Evolutionary conservation across 2,113 vertebrate species (phyloP).

Genomic region (Bos javanicus): DNA sequence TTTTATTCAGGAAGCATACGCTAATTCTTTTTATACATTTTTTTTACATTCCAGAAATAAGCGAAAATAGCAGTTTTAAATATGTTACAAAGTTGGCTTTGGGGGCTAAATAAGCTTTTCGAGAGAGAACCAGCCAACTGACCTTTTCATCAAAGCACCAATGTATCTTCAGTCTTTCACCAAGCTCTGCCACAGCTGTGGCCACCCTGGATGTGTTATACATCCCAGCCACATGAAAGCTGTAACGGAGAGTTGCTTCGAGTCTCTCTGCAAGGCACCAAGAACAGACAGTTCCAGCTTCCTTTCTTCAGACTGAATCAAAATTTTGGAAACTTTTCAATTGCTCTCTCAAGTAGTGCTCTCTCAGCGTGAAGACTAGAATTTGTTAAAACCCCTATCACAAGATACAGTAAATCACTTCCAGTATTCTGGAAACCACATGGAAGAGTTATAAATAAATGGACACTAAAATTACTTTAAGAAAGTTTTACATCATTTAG

Average conservation of each 20-base stretch:
- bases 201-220: slow-evolving; percentile 10
- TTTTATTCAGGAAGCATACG: slow-evolving; percentile 76
- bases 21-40: slow-evolving; percentile 65
- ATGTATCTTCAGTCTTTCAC: slow-evolving; percentile 41
- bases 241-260: slow-evolving; percentile 43
- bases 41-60: slow-evolving; percentile 75
- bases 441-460: slow-evolving; percentile 69
- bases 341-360: slow-evolving; percentile 61
- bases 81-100: slow-evolving; percentile 76
- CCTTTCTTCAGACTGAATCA: slow-evolving; percentile 55
- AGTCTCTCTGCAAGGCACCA: slow-evolving; percentile 74
- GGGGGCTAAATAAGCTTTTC: slow-evolving; percentile 53
- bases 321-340: slow-evolving; percentile 58
- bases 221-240: slow-evolving; percentile 20
- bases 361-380: slow-evolving; percentile 60
- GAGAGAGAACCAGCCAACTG: slow-evolving; percentile 61
- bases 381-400: slow-evolving; percentile 65
- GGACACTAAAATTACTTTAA: slow-evolving; percentile 68
- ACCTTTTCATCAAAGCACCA: slow-evolving; percentile 70
- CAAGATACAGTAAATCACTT: slow-evolving; percentile 65
- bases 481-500: slow-evolving; percentile 71
- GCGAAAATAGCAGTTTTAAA: slow-evolving; percentile 75
- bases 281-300: slow-evolving; percentile 67
- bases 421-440: slow-evolving; percentile 62
- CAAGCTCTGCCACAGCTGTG: slow-evolving; percentile 38